Base-by-base conservation (phyloP, 2,888 invertebrate species). In the Nomada ruficornis region DNA sequence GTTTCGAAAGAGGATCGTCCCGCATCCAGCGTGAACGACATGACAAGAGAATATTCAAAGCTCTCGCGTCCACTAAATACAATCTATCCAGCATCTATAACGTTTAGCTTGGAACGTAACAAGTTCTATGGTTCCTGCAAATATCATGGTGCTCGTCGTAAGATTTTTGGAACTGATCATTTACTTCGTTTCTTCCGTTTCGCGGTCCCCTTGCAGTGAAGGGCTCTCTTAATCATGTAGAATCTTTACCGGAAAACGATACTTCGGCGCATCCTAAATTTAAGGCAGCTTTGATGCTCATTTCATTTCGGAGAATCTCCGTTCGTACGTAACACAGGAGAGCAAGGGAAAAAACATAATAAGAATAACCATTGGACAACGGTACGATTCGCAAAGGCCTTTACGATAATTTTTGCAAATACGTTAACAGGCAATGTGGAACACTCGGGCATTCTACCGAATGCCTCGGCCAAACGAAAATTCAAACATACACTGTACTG, bases 381-480 rank as follows among this genome's bases (percentile, higher is more conserved):
- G 59, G 52, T 68, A 73, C 76, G 81, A 79, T 86, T 77, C 78
- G 73, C 73, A 77, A 65, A 85, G 85, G 79, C 84, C 83, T 84
- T 82, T 15, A 79, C 65, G 79, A 72, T 84, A 68, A 85, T 88
- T 86, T 87, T 77, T 77, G 69, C 75, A 63, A 36, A 75, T 50
- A 73, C 64, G 62, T 78, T 59, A 69, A 67, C 88, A 80, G 90
- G 90, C 91, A 90, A 87, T 60, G 89, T 86, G 83, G 86, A 89
- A 75, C 86, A 89, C 82, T 87, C 84, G 76, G 89, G 89, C 85
- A 84, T 83, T 85, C 71, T 81, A 86, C 83, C 78, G 88, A 82
- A 89, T 86, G 86, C 77, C 76, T 82, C 86, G 52, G 82, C 86
- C 85, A 73, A 85, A 77, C 71, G 74, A 73, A 63, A 71, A 77